A percentile compares a stretch with the other conserved stretches of the same genome.
These are phyloP conservation scores for Lasiommata megera DNA, from an alignment of 2,888 invertebrate species.

Conservation along the genomic window DNA sequence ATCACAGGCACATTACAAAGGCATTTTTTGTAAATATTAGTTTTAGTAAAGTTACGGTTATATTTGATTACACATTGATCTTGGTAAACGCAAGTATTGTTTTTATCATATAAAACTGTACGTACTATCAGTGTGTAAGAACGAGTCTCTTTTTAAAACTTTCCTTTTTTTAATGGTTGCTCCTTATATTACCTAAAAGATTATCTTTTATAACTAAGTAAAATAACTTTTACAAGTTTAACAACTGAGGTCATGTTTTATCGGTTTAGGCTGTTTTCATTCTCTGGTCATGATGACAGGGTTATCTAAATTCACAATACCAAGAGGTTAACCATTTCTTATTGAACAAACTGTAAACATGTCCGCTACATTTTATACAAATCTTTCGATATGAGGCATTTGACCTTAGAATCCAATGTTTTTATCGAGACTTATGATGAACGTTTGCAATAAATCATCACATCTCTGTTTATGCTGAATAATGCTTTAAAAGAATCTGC, in stretches of 20 bases:
- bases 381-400: background rate
- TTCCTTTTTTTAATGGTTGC: background rate
- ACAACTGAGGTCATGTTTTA: background rate
- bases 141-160: background rate
- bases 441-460: conserved; percentile 8
- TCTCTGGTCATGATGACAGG: background rate
- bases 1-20: conserved; percentile 4
- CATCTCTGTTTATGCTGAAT: background rate
- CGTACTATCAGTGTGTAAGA: too few relatives aligned
- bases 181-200: background rate
- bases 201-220: background rate
- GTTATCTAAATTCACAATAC: background rate
- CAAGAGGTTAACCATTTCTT: background rate
- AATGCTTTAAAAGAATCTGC: background rate
- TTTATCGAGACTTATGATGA: conserved; percentile 2
- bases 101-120: too few relatives aligned
- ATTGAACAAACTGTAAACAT: background rate
- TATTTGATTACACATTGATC: background rate
- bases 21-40: background rate
- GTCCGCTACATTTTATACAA: background rate
- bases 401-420: conserved; percentile 7
- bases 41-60: background rate
- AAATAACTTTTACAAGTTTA: background rate
- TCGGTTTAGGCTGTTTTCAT: background rate
- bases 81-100: too few relatives aligned